Percentiles rank a stretch among this genome's conserved stretches.
These are phyloP conservation scores for Hydra vulgaris DNA, from an alignment of 30 jellyfish, hydroid and myxozoan species.

Conservation along the genomic window DNA sequence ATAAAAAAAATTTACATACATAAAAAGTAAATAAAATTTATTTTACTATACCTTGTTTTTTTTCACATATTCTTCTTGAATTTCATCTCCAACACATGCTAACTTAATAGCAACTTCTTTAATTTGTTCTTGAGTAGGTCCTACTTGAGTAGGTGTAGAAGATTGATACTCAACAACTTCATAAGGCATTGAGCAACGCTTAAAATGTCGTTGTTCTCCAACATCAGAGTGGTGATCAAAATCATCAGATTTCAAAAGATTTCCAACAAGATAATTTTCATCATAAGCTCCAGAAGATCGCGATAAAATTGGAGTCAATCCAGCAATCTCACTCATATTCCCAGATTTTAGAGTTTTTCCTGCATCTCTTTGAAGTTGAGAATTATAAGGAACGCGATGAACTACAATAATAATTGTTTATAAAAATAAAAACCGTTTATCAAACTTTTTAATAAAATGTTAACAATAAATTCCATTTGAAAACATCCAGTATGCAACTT, in stretches of 20 bases:
- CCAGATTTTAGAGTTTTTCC: not conserved
- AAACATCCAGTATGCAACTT: no score
- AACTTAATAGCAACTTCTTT: slow-evolving; percentile 6
- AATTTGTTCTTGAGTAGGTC: slow-evolving; percentile 26
- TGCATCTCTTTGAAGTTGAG: not conserved
- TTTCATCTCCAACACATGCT: slow-evolving; percentile 24
- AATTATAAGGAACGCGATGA: not conserved
- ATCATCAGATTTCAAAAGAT: no score
- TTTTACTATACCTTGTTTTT: not conserved
- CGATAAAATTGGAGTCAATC: not conserved
- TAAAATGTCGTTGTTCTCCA: no score
- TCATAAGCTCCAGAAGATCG: not conserved
- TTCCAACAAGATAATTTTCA: not conserved
- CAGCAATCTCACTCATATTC: not conserved
- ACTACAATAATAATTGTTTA: no score
- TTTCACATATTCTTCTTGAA: slow-evolving; percentile 18
- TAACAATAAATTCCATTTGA: no score
- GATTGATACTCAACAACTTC: not conserved
- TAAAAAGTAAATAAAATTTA: no score
- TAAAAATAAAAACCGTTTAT: no score
- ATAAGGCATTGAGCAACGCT: no score
- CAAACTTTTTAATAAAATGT: no score
- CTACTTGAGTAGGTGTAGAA: not conserved
- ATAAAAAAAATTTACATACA: no score
- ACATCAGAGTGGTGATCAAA: no score